Base-by-base conservation (phyloP, 2,888 invertebrate species). In the Leucophenga maculata region DNA sequence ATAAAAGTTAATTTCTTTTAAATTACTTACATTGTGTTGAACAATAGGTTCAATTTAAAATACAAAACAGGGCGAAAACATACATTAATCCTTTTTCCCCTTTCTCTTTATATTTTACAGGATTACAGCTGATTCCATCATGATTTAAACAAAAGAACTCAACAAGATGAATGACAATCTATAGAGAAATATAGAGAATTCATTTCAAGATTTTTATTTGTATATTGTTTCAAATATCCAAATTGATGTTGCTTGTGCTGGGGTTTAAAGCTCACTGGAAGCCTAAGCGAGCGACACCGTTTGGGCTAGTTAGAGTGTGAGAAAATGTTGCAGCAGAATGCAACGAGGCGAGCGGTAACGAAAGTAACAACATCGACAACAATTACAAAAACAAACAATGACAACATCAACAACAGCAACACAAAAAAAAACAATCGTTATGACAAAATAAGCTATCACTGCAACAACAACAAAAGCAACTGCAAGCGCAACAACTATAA, bases 261-360 rank as follows among this genome's bases (percentile, higher is more conserved):
- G n/a, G n/a, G n/a, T n/a, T n/a, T n/a, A n/a, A n/a, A n/a, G n/a
- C n/a, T n/a, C n/a, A n/a, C n/a, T n/a, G 26, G 4, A 26, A 3
- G 26, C 26, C 26, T 26, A 26, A 26, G 26, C 26, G 26, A 26
- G 26, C 26, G 26, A 26, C 26, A 77, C 78, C 80, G 55, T 22
- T 62, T 69, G 39, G 62, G 68, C 68, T 75, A 72, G 69, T 73
- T 59, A 72, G 68, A 72, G 73, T 72, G 54, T 70, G 57, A 67
- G 48, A 32, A 76, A 70, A 68, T 74, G 69, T 68, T 74, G 50
- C 54, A 50, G 50, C 50, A n/a, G 50, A 14, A 80, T 80, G 80
- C 66, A 68, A 72, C 78, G 62, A 59, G 22, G 52, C 50, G 46
- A 66, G 65, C 73, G 50, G 64, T 31, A 52, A 62, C 72, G 60